Percentiles rank a stretch among this genome's conserved stretches.
Evolutionary conservation across 2,113 vertebrate genomes (phyloP).

Genomic region (Eubucco bourcierii): DNA sequence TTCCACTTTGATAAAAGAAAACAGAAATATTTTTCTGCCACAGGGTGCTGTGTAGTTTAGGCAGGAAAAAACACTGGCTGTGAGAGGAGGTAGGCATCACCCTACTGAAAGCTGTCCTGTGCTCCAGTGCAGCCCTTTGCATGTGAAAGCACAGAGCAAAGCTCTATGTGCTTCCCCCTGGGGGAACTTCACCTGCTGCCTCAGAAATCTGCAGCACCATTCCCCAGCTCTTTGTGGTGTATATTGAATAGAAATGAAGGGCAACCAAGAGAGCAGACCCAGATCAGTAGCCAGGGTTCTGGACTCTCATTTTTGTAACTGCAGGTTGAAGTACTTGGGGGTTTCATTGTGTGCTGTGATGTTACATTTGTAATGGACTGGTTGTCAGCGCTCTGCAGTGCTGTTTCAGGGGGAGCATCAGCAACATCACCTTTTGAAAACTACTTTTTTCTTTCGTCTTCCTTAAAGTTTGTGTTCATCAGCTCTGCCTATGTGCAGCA

Average conservation of each 20-base stretch:
- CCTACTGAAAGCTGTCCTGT: not conserved
- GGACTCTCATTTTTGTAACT: not conserved
- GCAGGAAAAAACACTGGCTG: not conserved
- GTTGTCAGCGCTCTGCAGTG: not conserved
- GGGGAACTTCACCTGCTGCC: not conserved
- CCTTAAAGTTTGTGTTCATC: accelerated
- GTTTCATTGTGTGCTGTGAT: not conserved
- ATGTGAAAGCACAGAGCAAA: not conserved
- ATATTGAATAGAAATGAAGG: not conserved
- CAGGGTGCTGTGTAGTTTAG: not conserved
- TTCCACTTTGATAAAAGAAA: not conserved
- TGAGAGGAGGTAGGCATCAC: not conserved
- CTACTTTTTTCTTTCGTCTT: not conserved
- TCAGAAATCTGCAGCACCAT: not conserved
- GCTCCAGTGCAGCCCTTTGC: not conserved
- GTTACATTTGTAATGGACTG: accelerated
- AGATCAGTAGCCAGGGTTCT: not conserved
- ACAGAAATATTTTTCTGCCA: not conserved
- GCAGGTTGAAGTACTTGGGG: not conserved
- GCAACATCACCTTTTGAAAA: not conserved
- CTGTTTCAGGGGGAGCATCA: not conserved
- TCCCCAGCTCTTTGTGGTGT: not conserved
- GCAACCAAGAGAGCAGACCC: not conserved
- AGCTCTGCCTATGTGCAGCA: not conserved
- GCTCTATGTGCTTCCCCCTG: not conserved